Conservation (phyloP, 2,888 invertebrate species). For the Fragum sueziense region DNA sequence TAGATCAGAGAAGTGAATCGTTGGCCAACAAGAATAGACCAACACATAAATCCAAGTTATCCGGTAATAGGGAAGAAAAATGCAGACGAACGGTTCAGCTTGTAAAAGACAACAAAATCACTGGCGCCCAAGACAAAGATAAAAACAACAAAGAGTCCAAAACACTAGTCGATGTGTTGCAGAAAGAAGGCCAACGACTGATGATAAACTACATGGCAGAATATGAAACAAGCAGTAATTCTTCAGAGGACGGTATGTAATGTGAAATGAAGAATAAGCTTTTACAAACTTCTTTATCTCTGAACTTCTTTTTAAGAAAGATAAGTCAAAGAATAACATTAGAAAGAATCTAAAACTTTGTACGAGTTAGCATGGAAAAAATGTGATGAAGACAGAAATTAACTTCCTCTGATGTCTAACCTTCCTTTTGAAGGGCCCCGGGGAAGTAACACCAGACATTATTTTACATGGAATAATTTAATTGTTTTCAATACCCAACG, state of each 20-base stretch:
- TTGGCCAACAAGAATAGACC: background rate
- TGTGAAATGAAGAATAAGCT: too few relatives aligned
- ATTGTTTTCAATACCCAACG: too few relatives aligned
- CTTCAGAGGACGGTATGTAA: background rate
- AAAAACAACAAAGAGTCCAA: background rate
- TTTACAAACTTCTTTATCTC: too few relatives aligned
- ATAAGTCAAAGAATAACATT: too few relatives aligned
- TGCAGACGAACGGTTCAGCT: constrained; percentile 1
- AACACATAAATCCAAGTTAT: background rate
- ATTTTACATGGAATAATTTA: too few relatives aligned
- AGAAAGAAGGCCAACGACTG: background rate
- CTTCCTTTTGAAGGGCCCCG: too few relatives aligned
- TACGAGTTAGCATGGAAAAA: too few relatives aligned
- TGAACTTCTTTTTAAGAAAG: too few relatives aligned
- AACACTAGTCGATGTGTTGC: background rate
- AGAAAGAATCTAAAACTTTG: too few relatives aligned
- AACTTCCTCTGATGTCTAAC: too few relatives aligned
- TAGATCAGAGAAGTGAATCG: background rate
- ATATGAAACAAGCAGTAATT: constrained; percentile 7
- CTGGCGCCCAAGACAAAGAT: background rate
- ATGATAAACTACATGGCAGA: constrained; percentile 4
- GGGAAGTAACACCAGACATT: too few relatives aligned
- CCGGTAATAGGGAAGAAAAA: background rate
- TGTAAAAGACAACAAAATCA: background rate
- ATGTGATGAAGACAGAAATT: too few relatives aligned